A percentile compares a stretch with the other conserved stretches of the same genome.
These are phyloP conservation scores for Enteromius viviparus DNA, from an alignment of 2,797 vertebrate species.

Conservation along the genomic window DNA sequence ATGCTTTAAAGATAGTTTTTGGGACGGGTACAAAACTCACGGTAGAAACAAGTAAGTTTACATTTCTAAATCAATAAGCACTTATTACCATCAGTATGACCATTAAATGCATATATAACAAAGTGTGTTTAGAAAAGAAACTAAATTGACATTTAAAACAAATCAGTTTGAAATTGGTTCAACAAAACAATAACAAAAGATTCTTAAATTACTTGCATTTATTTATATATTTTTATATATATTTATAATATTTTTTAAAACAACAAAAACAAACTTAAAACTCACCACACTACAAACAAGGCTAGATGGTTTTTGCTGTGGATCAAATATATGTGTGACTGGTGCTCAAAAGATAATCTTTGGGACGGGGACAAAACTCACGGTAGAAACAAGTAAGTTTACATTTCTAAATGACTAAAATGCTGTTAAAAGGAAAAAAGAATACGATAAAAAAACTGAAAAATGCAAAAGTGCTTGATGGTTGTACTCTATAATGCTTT, in stretches of 20 bases:
- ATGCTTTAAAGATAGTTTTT: background rate
- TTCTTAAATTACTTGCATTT: background rate
- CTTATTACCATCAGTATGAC: background rate
- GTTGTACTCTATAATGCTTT: background rate
- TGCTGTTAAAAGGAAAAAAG: background rate
- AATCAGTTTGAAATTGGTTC: conserved; percentile 54
- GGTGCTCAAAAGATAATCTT: conserved; percentile 18
- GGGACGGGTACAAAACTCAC: background rate
- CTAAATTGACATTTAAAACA: conserved; percentile 58
- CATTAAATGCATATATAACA: background rate
- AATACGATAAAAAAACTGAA: background rate
- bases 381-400: conserved; percentile 22
- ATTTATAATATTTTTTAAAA: no score
- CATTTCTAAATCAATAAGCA: background rate
- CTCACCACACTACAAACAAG: no score
- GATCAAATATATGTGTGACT: conserved; percentile 32
- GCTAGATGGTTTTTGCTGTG: conserved; percentile 10
- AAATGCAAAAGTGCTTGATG: background rate
- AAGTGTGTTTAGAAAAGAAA: conserved; percentile 31
- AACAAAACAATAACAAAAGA: background rate
- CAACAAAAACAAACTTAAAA: background rate
- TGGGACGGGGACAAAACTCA: conserved; percentile 26
- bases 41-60: background rate
- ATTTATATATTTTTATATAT: no score
- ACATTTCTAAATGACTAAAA: background rate